Evolutionary conservation across 2,113 vertebrate genomes (phyloP).

Genomic region (Hemiprocne comata): DNA sequence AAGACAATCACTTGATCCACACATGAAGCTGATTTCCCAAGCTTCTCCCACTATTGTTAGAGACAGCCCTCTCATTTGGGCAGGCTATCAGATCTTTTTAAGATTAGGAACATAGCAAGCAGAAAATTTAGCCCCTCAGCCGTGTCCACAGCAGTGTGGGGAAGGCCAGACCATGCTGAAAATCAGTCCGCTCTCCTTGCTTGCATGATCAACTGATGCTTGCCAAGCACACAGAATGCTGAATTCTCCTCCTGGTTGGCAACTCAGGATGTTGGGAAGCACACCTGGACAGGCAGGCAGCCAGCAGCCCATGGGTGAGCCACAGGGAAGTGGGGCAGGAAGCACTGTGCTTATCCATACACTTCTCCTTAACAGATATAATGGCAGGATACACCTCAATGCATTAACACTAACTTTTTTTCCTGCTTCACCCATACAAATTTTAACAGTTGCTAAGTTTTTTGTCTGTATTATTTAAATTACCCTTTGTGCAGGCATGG

Average conservation of each 20-base stretch:
- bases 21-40: not conserved
- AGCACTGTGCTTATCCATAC: not conserved
- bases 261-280: fast-evolving
- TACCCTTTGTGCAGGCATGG: not conserved
- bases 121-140: not conserved
- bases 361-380: not conserved
- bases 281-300: not conserved
- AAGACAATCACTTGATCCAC: not conserved
- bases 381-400: not conserved
- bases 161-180: not conserved
- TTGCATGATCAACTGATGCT: not conserved
- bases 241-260: fast-evolving
- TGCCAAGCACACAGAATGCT: fast-evolving
- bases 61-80: not conserved
- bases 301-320: fast-evolving
- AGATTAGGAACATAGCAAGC: not conserved
- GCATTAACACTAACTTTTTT: not conserved
- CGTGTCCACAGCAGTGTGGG: not conserved
- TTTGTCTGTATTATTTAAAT: not conserved
- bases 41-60: not conserved
- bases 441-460: not conserved
- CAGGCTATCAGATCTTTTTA: not conserved
- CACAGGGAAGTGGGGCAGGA: not conserved
- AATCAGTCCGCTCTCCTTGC: not conserved
- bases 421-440: not conserved